Evolutionary conservation across 1,140 invertebrate genomes (phyloP).

Genomic region (Myzus persicae): DNA sequence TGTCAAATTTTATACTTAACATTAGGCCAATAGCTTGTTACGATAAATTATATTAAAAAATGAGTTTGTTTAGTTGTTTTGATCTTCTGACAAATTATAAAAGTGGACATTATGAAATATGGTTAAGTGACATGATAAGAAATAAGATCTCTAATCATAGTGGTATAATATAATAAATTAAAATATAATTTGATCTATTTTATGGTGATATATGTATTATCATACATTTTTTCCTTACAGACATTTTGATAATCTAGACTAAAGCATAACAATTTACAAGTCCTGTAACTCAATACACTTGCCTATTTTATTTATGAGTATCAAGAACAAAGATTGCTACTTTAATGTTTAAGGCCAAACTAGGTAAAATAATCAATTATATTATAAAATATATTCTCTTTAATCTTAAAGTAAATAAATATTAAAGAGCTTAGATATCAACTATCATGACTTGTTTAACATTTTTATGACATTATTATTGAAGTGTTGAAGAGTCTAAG

Average conservation of each 20-base stretch:
- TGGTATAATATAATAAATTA: not conserved
- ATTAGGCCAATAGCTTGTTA: too few relatives aligned
- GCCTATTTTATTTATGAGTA: not conserved
- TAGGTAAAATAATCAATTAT: not conserved
- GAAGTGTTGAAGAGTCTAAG: not conserved
- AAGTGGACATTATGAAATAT: not conserved
- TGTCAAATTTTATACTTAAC: not conserved
- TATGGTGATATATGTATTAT: not conserved
- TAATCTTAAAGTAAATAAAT: not conserved
- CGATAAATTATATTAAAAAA: too few relatives aligned
- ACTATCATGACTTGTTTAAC: not conserved
- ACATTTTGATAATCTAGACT: not conserved
- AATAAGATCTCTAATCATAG: not conserved
- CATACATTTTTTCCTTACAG: too few relatives aligned
- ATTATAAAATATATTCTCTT: not conserved
- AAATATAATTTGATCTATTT: not conserved
- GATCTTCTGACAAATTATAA: not conserved
- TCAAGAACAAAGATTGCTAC: not conserved
- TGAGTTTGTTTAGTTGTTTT: not conserved
- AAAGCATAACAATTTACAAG: not conserved
- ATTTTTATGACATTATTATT: not conserved
- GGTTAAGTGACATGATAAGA: not conserved
- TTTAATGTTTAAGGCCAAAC: not conserved
- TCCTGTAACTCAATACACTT: not conserved
- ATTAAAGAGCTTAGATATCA: not conserved